A percentile compares a stretch with the other conserved stretches of the same genome.
Evolutionary conservation across 2,113 vertebrate genomes (phyloP).

Genomic region (Cyanoramphus novaezelandiae): DNA sequence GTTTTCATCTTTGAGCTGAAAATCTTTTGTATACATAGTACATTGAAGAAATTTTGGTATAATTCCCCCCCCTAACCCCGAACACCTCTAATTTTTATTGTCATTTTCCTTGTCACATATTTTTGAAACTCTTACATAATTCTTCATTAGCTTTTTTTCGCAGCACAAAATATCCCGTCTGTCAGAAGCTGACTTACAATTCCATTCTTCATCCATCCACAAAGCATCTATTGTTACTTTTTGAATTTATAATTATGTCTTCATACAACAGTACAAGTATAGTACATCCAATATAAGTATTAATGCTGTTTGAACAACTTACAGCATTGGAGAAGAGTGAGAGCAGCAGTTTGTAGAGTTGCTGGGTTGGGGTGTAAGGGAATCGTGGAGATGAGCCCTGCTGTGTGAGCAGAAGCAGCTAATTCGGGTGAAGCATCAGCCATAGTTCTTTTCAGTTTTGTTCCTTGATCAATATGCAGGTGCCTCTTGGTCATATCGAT

Average conservation of each 20-base stretch:
- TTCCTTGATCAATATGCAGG: slow-evolving; percentile 8
- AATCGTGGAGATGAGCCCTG: neutral
- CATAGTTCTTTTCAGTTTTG: neutral
- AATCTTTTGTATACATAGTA: neutral
- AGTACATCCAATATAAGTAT: neutral
- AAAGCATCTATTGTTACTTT: neutral
- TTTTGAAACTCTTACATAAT: neutral
- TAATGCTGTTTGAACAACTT: neutral
- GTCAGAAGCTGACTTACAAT: neutral
- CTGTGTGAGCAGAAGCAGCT: neutral
- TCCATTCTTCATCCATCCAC: neutral
- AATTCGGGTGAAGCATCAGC: neutral
- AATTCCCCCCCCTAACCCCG: neutral
- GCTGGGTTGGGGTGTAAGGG: neutral
- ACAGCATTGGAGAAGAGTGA: neutral
- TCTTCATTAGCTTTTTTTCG: neutral
- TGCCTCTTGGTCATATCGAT: neutral
- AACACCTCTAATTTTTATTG: neutral
- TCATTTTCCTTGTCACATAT: neutral
- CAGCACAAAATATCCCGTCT: neutral
- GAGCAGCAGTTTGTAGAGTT: neutral
- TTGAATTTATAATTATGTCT: neutral
- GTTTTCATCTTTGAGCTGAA: neutral
- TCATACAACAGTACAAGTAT: neutral
- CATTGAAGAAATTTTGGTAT: neutral